Conservation (phyloP, 1,140 invertebrate genomes). For the Camponotus vicinus region DNA sequence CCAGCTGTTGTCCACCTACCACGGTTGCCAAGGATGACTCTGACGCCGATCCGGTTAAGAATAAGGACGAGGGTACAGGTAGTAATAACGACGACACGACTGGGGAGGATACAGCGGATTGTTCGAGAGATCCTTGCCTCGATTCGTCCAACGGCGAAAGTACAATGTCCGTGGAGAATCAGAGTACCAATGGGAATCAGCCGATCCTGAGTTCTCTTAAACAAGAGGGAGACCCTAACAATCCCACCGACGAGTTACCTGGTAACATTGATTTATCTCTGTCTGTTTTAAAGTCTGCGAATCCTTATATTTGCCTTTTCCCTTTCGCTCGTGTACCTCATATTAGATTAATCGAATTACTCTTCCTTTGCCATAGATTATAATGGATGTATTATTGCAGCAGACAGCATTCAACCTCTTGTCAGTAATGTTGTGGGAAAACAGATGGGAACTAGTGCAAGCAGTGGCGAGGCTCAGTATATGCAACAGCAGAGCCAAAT, state of each 20-base stretch:
- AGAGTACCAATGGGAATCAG: conserved; percentile 76
- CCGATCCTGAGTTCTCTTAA: conserved; percentile 81
- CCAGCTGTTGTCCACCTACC: conserved; percentile 79
- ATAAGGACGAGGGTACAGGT: conserved; percentile 81
- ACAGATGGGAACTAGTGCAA: conserved; percentile 92
- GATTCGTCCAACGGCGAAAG: conserved; percentile 78
- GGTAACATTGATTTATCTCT: conserved; percentile 46
- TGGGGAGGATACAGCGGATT: conserved; percentile 80
- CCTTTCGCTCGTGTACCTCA: background rate
- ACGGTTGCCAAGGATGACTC: conserved; percentile 83
- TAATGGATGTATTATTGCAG: conserved; percentile 79
- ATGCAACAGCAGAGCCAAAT: conserved; percentile 99
- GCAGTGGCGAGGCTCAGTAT: conserved; percentile 89
- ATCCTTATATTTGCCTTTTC: background rate
- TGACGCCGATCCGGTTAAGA: conserved; percentile 82
- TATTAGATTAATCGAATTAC: conserved; percentile 25
- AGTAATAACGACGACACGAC: conserved; percentile 80
- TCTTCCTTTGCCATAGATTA: conserved; percentile 76
- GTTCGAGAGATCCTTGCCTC: conserved; percentile 77
- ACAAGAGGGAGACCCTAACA: conserved; percentile 80
- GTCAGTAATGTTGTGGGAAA: conserved; percentile 93
- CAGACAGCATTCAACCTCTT: conserved; percentile 90
- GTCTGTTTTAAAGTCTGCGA: background rate
- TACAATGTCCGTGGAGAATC: conserved; percentile 77
- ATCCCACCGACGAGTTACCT: conserved; percentile 75